Evolutionary conservation across 2,888 invertebrate species (phyloP).

Genomic region (Dinocampus coccinellae): DNA sequence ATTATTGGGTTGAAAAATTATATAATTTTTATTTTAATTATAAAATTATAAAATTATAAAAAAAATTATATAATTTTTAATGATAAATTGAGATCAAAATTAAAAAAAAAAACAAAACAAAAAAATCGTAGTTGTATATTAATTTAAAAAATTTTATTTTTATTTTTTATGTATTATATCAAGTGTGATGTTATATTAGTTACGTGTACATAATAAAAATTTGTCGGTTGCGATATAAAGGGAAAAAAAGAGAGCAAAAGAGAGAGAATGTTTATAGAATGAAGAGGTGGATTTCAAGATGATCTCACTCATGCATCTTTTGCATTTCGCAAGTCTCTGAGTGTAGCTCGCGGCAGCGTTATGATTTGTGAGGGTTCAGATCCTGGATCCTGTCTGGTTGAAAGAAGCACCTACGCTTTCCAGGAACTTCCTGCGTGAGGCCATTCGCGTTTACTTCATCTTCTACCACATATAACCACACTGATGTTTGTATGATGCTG

Average conservation of each 20-base stretch:
- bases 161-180: background rate
- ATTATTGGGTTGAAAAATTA: no score
- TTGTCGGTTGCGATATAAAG: slow-evolving; percentile 7
- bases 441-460: slow-evolving; percentile 24
- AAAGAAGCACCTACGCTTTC: slow-evolving; percentile 63
- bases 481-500: background rate
- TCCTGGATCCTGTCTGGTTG: slow-evolving; percentile 58
- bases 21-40: no score
- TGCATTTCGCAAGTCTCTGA: slow-evolving; percentile 46
- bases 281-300: slow-evolving; percentile 39
- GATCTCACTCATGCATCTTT: slow-evolving; percentile 56
- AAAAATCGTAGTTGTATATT: no score
- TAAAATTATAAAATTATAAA: no score
- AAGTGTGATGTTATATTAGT: background rate
- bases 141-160: no score
- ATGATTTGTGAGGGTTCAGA: slow-evolving; percentile 63
- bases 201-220: slow-evolving; percentile 26
- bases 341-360: slow-evolving; percentile 51
- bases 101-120: no score
- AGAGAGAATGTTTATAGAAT: slow-evolving; percentile 26
- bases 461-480: slow-evolving; percentile 21
- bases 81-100: no score
- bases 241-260: background rate
- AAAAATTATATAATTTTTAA: no score
- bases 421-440: slow-evolving; percentile 52